A percentile compares a stretch with the other conserved stretches of the same genome.
These are phyloP conservation scores for Chironex yamaguchii DNA, from an alignment of 30 jellyfish, hydroid and myxozoan species.

Conservation along the genomic window DNA sequence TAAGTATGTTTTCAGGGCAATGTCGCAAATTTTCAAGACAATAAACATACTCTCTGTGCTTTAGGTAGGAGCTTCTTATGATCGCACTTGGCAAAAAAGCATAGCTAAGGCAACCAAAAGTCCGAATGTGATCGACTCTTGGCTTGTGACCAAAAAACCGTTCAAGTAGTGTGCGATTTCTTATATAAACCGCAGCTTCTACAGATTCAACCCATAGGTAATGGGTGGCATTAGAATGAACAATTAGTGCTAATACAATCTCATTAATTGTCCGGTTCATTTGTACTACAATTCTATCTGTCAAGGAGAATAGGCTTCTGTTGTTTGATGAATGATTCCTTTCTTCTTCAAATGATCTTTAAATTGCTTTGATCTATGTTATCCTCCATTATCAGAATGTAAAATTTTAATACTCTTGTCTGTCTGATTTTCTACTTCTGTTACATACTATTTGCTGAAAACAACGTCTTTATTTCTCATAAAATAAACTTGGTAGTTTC, in stretches of 20 bases:
- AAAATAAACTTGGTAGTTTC: slow-evolving; percentile 7
- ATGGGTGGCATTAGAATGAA: not conserved
- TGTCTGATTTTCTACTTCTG: not conserved
- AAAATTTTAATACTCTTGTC: not conserved
- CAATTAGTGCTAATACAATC: not conserved
- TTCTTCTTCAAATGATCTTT: not conserved
- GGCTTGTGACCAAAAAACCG: too few relatives aligned
- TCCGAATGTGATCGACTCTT: too few relatives aligned
- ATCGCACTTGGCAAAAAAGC: too few relatives aligned
- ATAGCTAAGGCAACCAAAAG: too few relatives aligned
- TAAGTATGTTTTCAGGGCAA: too few relatives aligned
- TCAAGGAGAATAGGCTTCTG: too few relatives aligned
- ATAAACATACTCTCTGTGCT: too few relatives aligned
- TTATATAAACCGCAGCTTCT: slow-evolving; percentile 3
- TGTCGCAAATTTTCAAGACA: too few relatives aligned
- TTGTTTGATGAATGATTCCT: slow-evolving; percentile 16
- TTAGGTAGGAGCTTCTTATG: too few relatives aligned
- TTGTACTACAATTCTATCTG: too few relatives aligned
- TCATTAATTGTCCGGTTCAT: too few relatives aligned
- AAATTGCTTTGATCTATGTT: not conserved
- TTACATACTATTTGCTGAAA: not conserved
- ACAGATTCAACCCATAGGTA: slow-evolving; percentile 22
- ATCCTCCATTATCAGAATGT: slow-evolving; percentile 26
- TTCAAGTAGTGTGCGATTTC: too few relatives aligned
- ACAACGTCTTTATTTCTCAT: not conserved